Percentiles rank a stretch among this genome's conserved stretches.
phyloP scores from a whole-genome alignment of 2,888 invertebrate genomes.

The Scaptomyza polygonia region DNA sequence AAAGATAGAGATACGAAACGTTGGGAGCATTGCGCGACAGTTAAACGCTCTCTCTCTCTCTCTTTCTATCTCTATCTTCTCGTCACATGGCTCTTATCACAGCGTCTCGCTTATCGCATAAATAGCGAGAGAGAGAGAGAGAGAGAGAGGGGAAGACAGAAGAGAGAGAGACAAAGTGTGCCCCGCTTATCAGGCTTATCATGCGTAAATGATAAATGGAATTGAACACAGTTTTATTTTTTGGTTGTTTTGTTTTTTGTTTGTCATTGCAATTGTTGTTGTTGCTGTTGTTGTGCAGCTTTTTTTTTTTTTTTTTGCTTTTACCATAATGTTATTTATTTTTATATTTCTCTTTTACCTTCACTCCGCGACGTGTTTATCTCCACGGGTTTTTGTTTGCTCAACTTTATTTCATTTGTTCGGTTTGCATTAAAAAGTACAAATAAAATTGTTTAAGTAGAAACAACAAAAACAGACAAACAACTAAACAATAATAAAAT shows the following conservation, averaged over 20 bases:
- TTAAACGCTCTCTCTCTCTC: not conserved
- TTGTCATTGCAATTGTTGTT: slow-evolving; percentile 6
- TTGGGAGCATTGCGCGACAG: slow-evolving; percentile 12
- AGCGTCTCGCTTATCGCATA: slow-evolving; percentile 30
- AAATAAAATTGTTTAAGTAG: slow-evolving; percentile 10
- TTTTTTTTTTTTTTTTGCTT: too few species aligned
- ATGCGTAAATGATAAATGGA: slow-evolving; percentile 73
- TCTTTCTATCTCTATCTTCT: not conserved
- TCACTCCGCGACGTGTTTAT: slow-evolving; percentile 3
- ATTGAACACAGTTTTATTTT: slow-evolving; percentile 53
- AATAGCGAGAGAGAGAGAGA: not conserved
- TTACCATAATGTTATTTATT: slow-evolving; percentile 11
- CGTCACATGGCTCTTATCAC: slow-evolving; percentile 12
- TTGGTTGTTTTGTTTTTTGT: slow-evolving; percentile 1
- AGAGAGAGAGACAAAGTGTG: slow-evolving; percentile 40
- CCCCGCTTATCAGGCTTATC: slow-evolving; percentile 67
- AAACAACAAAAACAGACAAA: slow-evolving; percentile 21
- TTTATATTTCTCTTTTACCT: slow-evolving; percentile 34
- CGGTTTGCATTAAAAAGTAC: slow-evolving; percentile 18
- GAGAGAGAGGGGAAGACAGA: slow-evolving; percentile 4
- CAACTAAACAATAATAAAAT: slow-evolving; percentile 29
- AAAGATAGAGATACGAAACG: slow-evolving; percentile 31
- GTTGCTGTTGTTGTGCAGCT: slow-evolving; percentile 17
- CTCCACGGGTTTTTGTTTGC: slow-evolving; percentile 5
- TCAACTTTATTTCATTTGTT: slow-evolving; percentile 20